A percentile compares a stretch with the other conserved stretches of the same genome.
These are phyloP conservation scores for Puma concolor DNA, from an alignment of 2,113 vertebrate species.

Conservation along the genomic window DNA sequence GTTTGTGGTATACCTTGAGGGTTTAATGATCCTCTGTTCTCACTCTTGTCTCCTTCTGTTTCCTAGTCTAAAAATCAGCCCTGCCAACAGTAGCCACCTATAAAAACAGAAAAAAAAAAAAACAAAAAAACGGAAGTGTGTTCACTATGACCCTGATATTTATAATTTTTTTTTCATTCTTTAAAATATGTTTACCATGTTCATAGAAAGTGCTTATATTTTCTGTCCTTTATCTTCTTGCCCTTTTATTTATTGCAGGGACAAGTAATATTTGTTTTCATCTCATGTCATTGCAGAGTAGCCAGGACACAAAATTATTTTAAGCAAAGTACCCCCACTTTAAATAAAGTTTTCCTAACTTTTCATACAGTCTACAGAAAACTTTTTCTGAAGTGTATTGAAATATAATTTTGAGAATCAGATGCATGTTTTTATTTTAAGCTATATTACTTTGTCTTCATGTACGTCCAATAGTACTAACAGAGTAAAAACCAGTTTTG, in stretches of 20 bases:
- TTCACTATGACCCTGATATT: neutral
- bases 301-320: neutral
- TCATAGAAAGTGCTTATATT: neutral
- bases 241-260: neutral
- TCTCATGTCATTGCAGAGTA: constrained; percentile 13
- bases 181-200: neutral
- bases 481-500: neutral
- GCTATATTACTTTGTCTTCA: neutral
- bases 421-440: constrained; percentile 17
- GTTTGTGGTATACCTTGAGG: neutral
- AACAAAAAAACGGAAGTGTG: neutral
- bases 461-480: neutral
- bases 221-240: neutral
- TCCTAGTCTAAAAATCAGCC: neutral
- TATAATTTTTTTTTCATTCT: neutral
- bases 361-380: neutral
- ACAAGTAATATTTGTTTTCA: neutral
- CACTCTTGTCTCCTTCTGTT: neutral
- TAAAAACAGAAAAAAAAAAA: neutral
- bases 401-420: constrained; percentile 7
- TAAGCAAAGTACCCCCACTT: neutral
- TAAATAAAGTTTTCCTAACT: neutral
- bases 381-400: neutral
- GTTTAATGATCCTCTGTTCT: neutral
- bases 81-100: neutral